Evolutionary conservation across 1,140 invertebrate species (phyloP).

Genomic region (Neuroterus valhalla): DNA sequence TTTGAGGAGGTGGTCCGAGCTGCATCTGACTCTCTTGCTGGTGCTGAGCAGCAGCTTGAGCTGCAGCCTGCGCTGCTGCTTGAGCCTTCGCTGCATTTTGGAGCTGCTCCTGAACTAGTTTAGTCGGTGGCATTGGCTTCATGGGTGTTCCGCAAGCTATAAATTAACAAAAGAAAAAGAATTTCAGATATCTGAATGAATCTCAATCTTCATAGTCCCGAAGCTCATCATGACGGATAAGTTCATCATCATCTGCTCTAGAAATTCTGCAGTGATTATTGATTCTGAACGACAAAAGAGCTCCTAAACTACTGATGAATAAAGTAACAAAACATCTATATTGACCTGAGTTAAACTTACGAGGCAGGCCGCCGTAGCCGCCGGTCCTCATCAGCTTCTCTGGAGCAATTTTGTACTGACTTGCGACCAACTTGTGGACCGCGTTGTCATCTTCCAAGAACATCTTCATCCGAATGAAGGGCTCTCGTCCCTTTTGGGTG

Average conservation of each 20-base stretch:
- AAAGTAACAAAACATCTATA: constrained; percentile 76
- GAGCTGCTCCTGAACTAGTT: constrained; percentile 82
- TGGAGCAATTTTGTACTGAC: constrained; percentile 97
- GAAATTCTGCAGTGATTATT: constrained; percentile 33
- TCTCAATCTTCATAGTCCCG: constrained; percentile 58
- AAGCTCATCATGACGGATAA: constrained; percentile 58
- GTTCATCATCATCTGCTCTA: constrained; percentile 8
- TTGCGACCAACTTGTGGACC: constrained; percentile 96
- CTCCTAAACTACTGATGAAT: constrained; percentile 66
- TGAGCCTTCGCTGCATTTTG: constrained; percentile 72
- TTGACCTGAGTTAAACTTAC: constrained; percentile 79
- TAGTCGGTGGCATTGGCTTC: constrained; percentile 86
- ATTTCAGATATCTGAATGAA: constrained; percentile 33
- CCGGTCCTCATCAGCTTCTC: constrained; percentile 96
- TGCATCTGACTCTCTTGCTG: constrained; percentile 72
- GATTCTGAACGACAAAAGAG: constrained; percentile 47
- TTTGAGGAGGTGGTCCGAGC: constrained; percentile 69
- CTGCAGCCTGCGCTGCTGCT: constrained; percentile 69
- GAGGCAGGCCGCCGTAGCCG: constrained; percentile 90
- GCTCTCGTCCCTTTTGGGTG: constrained; percentile 96
- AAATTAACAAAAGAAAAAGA: constrained; percentile 52
- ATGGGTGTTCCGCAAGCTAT: constrained; percentile 82
- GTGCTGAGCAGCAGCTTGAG: constrained; percentile 69
- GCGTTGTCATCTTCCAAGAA: constrained; percentile 98
- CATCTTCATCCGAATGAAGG: constrained; percentile 99